Base-by-base conservation (phyloP, 2,797 vertebrate genomes). In the Oceanodroma leucorhoa region DNA sequence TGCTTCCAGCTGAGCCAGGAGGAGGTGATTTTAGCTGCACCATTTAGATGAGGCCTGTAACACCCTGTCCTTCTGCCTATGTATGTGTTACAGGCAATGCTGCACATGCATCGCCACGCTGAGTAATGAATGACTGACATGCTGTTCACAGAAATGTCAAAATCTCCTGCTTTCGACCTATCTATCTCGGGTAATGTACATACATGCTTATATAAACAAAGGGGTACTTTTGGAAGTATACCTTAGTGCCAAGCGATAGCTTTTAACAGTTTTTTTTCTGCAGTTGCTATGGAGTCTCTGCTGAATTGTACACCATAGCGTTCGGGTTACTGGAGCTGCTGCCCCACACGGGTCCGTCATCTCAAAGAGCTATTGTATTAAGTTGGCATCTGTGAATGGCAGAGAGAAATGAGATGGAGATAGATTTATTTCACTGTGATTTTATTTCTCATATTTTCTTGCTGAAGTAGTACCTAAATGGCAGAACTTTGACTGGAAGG, bases 301-400 rank as follows among this genome's bases (percentile, higher is more conserved):
- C 69, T 85, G 89, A 92, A 69, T 23, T 80, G 73, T 64, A 70
- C 70, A 65, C 78, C 0, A 0, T 46, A 73, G 83, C 3, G 7
- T 36, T 94, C 18, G 0, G 95, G 94, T 96, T 94, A 96, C 64
- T 87, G 70, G 80, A 96, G 54, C 80, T 96, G 77, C 91, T 90
- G 87, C 83, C 70, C 84, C 67, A 54, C 89, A 78, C 0, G 9
- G 53, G 55, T 57, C 86, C 2, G 1, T 64, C 81, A 71, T 84
- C 75, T 96, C 91, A 97, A 97, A 97, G 95, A 94, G 57, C 86
- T 94, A 93, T 96, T 97, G 93, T 97, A 83, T 79, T 76, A 79
- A 93, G 45, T 23, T 91, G 80, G 90, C 88, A 80, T 87, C 67
- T 89, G 81, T 83, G 80, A 93, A 84, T 61, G 91, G 77, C 88